Percentiles rank a stretch among this genome's conserved stretches.
Evolutionary conservation across 2,797 vertebrate genomes (phyloP).

Genomic region (Urophycis tenuis): DNA sequence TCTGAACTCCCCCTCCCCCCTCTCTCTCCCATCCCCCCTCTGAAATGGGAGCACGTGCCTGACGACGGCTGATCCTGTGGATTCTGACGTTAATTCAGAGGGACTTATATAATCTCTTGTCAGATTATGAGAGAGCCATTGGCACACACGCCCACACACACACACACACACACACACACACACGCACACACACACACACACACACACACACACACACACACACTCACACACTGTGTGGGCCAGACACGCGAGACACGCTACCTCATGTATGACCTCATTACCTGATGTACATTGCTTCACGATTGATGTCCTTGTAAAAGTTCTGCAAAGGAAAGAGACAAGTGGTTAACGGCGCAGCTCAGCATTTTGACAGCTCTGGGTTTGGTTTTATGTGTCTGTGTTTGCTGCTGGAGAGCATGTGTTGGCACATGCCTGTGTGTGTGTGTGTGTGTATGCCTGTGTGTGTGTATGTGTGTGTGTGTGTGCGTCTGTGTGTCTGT

Average conservation of each 20-base stretch:
- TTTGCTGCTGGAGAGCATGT: neutral
- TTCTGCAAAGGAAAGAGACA: conserved; percentile 72
- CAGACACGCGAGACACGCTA: conserved; percentile 11
- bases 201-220: conserved; percentile 12
- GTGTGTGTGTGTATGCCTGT: conserved; percentile 12
- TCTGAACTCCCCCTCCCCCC: too few species aligned
- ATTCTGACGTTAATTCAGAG: conserved; percentile 74
- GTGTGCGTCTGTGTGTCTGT: conserved; percentile 9
- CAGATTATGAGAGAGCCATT: conserved; percentile 66
- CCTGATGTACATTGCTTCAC: conserved; percentile 99
- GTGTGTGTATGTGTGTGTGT: conserved; percentile 10
- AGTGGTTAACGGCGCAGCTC: neutral
- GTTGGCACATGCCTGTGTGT: conserved; percentile 8
- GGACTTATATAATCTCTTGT: conserved; percentile 71
- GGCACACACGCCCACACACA: conserved; percentile 22
- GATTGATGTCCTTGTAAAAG: conserved; percentile 98
- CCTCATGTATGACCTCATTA: conserved; percentile 43
- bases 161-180: conserved; percentile 24
- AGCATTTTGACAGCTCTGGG: neutral
- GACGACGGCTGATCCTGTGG: conserved; percentile 63
- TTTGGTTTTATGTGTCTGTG: conserved; percentile 14
- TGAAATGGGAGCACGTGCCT: neutral
- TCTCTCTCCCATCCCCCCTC: too few species aligned
- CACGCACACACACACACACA: conserved; percentile 19
- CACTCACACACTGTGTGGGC: conserved; percentile 15